phyloP scores from a whole-genome alignment of 2,113 vertebrate species.

The Catharus fuscescens region DNA sequence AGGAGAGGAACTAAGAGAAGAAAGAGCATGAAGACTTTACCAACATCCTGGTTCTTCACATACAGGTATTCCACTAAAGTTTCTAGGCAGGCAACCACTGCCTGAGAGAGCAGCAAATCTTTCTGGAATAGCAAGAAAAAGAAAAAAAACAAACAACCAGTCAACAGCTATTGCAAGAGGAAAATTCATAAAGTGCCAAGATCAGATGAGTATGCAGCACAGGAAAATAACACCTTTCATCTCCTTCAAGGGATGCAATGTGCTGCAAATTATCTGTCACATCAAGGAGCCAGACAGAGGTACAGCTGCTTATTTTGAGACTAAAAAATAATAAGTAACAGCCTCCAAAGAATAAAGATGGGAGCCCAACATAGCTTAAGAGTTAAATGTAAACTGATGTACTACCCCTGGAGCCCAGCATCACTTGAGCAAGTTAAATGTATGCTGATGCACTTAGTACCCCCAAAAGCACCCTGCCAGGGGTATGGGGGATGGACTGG shows the following conservation, averaged over 20 bases:
- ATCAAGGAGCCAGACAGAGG: conserved; percentile 13
- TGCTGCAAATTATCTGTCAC: conserved; percentile 35
- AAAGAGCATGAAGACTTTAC: conserved; percentile 71
- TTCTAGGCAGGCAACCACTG: conserved; percentile 84
- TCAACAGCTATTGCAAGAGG: background rate
- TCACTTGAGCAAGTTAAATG: background rate
- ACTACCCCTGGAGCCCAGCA: background rate
- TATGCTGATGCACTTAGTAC: background rate
- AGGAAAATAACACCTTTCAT: conserved; percentile 49
- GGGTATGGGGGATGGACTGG: background rate
- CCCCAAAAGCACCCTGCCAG: background rate
- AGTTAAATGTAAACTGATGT: background rate
- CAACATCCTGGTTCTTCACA: conserved; percentile 74
- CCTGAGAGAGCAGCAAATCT: conserved; percentile 82
- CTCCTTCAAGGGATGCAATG: background rate
- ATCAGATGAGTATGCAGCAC: conserved; percentile 6
- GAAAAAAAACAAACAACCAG: background rate
- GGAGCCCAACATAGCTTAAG: background rate
- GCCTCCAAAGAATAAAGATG: background rate
- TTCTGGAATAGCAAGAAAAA: conserved; percentile 78
- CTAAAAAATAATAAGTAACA: background rate
- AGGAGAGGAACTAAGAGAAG: background rate
- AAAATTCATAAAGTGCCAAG: background rate
- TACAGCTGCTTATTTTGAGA: background rate
- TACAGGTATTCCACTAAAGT: conserved; percentile 85